phyloP scores from a whole-genome alignment of 2,113 vertebrate species.

The Deroptyus accipitrinus region DNA sequence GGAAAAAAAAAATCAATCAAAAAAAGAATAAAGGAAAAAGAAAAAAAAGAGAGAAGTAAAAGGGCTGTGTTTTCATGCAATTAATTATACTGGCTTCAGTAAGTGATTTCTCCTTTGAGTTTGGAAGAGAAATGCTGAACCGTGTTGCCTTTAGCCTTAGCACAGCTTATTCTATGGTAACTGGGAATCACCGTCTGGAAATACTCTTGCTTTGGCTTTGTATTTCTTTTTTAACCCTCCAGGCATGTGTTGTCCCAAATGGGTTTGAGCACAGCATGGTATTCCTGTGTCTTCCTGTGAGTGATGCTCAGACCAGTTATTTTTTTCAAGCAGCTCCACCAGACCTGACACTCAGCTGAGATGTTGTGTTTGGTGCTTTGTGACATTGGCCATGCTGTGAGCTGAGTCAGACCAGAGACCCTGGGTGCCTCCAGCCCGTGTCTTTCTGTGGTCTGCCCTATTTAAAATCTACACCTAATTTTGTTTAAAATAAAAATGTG shows the following conservation, averaged over 20 bases:
- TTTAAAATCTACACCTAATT: background rate
- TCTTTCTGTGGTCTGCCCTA: background rate
- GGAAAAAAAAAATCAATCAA: background rate
- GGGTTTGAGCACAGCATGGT: background rate
- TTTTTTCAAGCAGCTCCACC: background rate
- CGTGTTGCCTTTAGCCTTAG: background rate
- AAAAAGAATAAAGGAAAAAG: background rate
- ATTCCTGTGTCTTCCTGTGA: background rate
- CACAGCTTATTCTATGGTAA: background rate
- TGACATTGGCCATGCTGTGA: rapidly evolving
- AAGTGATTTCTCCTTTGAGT: background rate
- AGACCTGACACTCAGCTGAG: background rate
- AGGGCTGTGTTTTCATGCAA: background rate
- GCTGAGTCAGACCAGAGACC: rapidly evolving
- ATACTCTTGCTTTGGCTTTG: background rate
- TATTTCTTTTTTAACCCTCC: background rate
- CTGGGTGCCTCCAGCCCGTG: rapidly evolving
- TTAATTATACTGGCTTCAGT: background rate
- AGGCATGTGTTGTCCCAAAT: background rate
- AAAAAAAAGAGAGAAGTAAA: background rate
- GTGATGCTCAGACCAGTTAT: rapidly evolving
- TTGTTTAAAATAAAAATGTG: background rate
- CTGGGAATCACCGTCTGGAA: background rate
- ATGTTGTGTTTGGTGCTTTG: background rate
- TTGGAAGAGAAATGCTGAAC: conserved; percentile 11